These are phyloP conservation scores for Ophion slaviceki DNA, from an alignment of 2,888 invertebrate species.

Conservation along the genomic window DNA sequence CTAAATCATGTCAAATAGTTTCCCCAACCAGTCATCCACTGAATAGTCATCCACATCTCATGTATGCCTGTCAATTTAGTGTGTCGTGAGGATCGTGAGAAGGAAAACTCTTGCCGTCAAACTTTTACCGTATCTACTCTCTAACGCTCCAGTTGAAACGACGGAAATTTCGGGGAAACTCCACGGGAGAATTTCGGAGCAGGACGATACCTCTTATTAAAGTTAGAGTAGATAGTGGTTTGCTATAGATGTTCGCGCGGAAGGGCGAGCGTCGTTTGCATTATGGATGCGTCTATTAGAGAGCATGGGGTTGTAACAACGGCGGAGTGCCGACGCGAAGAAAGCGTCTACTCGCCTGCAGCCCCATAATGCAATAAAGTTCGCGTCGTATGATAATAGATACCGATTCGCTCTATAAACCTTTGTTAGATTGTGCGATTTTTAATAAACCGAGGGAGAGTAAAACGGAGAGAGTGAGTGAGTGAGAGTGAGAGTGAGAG, in stretches of 20 bases:
- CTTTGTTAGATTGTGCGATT: constrained; percentile 35
- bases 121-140: constrained; percentile 23
- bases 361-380: constrained; percentile 46
- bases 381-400: constrained; percentile 33
- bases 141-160: constrained; percentile 30
- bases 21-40: not conserved
- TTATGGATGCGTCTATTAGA: constrained; percentile 63
- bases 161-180: constrained; percentile 26
- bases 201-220: constrained; percentile 32
- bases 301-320: constrained; percentile 21
- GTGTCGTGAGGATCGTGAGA: constrained; percentile 1
- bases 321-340: constrained; percentile 24
- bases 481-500: not conserved
- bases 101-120: constrained; percentile 3
- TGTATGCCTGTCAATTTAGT: constrained; percentile 34
- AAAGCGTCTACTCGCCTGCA: constrained; percentile 1
- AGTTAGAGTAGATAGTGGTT: constrained; percentile 44
- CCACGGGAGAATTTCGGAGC: constrained; percentile 22
- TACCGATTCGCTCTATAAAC: constrained; percentile 7
- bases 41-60: constrained; percentile 7
- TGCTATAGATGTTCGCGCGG: constrained; percentile 14
- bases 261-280: constrained; percentile 51
- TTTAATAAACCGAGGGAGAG: constrained; percentile 54
- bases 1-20: not conserved
- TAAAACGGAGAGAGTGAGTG: not conserved